phyloP scores from a whole-genome alignment of 2,113 vertebrate species.

The Dendrocopos noguchii region DNA sequence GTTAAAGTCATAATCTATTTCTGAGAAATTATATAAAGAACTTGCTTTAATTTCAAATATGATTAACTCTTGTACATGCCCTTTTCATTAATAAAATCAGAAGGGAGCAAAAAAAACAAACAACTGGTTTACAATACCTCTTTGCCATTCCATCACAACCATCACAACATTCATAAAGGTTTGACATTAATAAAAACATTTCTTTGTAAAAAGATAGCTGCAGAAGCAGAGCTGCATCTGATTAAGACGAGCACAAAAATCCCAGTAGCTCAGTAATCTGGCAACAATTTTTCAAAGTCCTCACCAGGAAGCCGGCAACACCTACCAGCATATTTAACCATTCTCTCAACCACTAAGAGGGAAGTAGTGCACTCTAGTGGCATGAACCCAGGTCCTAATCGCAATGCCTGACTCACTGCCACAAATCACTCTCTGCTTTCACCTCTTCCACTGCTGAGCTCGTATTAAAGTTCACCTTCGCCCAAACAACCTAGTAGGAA shows the following conservation, averaged over 20 bases:
- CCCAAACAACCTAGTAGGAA: fast-evolving
- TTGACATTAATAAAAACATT: not conserved
- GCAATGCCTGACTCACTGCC: not conserved
- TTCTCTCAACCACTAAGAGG: not conserved
- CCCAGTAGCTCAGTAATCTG: not conserved
- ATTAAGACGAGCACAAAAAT: not conserved
- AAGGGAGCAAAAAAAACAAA: not conserved
- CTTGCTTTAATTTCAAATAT: not conserved
- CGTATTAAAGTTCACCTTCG: not conserved
- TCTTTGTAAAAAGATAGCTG: not conserved
- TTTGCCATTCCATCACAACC: not conserved
- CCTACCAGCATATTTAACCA: not conserved
- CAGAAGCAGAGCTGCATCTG: not conserved
- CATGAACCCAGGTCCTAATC: not conserved
- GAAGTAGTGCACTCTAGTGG: slow-evolving; percentile 45
- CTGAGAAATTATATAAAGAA: not conserved
- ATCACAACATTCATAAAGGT: not conserved
- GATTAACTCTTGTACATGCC: fast-evolving
- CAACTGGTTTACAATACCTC: not conserved
- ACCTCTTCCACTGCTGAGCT: not conserved
- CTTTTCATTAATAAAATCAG: not conserved
- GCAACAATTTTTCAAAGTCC: not conserved
- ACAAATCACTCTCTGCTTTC: not conserved
- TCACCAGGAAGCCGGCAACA: not conserved
- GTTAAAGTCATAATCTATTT: not conserved